phyloP scores from a whole-genome alignment of 2,797 vertebrate genomes.

The Sardinella longiceps region DNA sequence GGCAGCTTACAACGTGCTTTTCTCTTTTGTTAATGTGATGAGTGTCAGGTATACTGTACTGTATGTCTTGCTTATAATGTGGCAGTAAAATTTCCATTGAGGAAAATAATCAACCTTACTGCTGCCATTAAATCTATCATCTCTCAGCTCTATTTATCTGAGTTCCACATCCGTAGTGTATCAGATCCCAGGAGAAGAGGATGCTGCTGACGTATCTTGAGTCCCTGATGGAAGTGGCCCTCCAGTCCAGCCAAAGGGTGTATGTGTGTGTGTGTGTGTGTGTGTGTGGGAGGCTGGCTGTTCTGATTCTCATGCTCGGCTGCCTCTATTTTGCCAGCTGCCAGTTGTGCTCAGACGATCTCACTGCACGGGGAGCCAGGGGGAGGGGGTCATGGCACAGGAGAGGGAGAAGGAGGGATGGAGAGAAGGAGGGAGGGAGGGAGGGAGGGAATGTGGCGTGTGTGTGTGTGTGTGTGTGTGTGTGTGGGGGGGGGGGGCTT shows the following conservation, averaged over 20 bases:
- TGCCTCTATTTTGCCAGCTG: conserved; percentile 74
- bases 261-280: too few relatives aligned
- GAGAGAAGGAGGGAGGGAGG: not conserved
- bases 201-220: not conserved
- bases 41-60: too few relatives aligned
- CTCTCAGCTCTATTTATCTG: not conserved
- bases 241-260: not conserved
- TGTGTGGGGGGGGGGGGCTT: not conserved
- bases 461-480: not conserved
- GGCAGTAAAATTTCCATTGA: too few relatives aligned
- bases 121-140: not conserved
- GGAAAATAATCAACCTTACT: too few relatives aligned
- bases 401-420: not conserved
- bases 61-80: too few relatives aligned
- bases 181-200: not conserved
- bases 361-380: conserved; percentile 7
- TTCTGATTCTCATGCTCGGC: conserved; percentile 70
- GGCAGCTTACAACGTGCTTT: too few relatives aligned
- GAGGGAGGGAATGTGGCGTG: not conserved
- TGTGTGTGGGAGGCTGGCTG: conserved; percentile 52
- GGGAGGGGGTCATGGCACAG: conserved; percentile 49
- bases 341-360: conserved; percentile 67
- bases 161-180: not conserved
- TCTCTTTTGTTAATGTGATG: too few relatives aligned
- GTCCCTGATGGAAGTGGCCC: not conserved